A percentile compares a stretch with the other conserved stretches of the same genome.
Conservation (phyloP, 1,140 invertebrate species). For the Cephus cinctus region DNA sequence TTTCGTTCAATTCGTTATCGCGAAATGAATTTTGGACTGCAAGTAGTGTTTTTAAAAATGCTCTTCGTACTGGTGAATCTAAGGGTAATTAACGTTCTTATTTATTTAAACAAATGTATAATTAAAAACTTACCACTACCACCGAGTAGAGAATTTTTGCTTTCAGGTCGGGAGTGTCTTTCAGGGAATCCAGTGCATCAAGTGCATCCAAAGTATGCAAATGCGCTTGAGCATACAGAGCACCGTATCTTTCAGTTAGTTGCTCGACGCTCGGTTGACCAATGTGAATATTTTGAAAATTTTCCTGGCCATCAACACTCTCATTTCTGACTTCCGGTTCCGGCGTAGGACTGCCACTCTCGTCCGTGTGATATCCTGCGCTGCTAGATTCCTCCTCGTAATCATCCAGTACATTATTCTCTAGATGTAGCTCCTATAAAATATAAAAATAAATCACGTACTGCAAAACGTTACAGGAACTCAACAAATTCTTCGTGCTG, state of each 20-base stretch:
- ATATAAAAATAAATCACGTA: too few species aligned
- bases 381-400: slow-evolving; percentile 42
- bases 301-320: slow-evolving; percentile 28
- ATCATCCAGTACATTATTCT: slow-evolving; percentile 20
- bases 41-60: too few species aligned
- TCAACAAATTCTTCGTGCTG: too few species aligned
- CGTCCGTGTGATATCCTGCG: slow-evolving; percentile 46
- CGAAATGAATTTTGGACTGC: too few species aligned
- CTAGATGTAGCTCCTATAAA: too few species aligned
- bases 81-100: too few species aligned
- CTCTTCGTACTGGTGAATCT: too few species aligned
- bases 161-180: slow-evolving; percentile 82
- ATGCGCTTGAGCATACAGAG: slow-evolving; percentile 81
- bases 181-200: slow-evolving; percentile 73
- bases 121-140: slow-evolving; percentile 89
- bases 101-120: too few species aligned
- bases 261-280: slow-evolving; percentile 43
- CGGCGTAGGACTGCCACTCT: slow-evolving; percentile 43
- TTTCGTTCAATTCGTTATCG: too few species aligned
- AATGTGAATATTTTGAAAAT: slow-evolving; percentile 30
- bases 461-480: too few species aligned
- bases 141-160: slow-evolving; percentile 93
- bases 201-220: slow-evolving; percentile 83
- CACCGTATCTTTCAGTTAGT: slow-evolving; percentile 77
- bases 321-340: slow-evolving; percentile 22